phyloP scores from a whole-genome alignment of 2,113 vertebrate genomes.

The Tor tambroides region DNA sequence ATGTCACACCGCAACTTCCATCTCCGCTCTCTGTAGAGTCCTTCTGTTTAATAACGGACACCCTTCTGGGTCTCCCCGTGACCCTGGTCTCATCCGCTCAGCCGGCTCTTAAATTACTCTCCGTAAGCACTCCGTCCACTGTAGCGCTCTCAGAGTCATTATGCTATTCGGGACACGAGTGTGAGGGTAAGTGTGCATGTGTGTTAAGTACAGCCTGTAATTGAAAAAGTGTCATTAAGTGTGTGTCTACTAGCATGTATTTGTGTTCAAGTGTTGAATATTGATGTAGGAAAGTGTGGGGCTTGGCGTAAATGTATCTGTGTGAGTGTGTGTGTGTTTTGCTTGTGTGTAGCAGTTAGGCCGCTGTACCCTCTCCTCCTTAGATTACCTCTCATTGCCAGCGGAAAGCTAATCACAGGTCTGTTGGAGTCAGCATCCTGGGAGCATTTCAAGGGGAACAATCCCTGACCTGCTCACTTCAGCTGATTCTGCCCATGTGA shows the following conservation, averaged over 20 bases:
- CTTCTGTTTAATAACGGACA: conserved; percentile 76
- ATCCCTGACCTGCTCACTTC: conserved; percentile 49
- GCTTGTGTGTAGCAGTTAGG: conserved; percentile 15
- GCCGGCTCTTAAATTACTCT: conserved; percentile 76
- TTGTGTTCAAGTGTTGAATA: conserved; percentile 33
- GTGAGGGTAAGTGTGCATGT: conserved; percentile 2
- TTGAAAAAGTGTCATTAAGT: conserved; percentile 41
- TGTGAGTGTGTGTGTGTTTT: neutral
- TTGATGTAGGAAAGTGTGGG: neutral
- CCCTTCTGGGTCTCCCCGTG: conserved; percentile 69
- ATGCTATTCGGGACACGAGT: neutral
- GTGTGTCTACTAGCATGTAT: conserved; percentile 32
- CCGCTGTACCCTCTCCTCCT: conserved; percentile 63
- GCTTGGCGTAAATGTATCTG: conserved; percentile 8
- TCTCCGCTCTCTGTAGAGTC: conserved; percentile 69
- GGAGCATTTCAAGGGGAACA: conserved; percentile 54
- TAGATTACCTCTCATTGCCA: conserved; percentile 67
- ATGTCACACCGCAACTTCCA: conserved; percentile 66
- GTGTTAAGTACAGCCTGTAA: conserved; percentile 24
- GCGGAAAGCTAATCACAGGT: conserved; percentile 57
- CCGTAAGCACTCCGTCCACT: conserved; percentile 66
- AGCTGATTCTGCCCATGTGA: conserved; percentile 13
- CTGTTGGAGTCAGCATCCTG: conserved; percentile 42
- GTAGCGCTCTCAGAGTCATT: conserved; percentile 5
- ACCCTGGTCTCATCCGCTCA: conserved; percentile 72